Evolutionary conservation across 1,140 invertebrate genomes (phyloP).

Genomic region (Drosophila jambulina): DNA sequence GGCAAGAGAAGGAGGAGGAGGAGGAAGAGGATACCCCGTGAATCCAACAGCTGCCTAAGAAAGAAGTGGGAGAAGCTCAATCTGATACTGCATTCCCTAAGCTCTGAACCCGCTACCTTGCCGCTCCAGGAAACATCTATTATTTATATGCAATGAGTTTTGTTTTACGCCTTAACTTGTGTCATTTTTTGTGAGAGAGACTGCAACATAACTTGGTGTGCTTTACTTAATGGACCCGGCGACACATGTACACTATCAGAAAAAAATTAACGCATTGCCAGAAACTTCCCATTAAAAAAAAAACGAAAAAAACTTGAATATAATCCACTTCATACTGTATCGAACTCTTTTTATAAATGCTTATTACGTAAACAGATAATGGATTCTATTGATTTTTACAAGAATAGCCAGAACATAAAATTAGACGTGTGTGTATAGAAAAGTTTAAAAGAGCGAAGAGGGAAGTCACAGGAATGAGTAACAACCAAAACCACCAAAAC

Average conservation of each 20-base stretch:
- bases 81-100: neutral
- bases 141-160: slow-evolving; percentile 67
- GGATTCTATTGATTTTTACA: slow-evolving; percentile 43
- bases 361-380: slow-evolving; percentile 57
- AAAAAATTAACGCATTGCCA: slow-evolving; percentile 20
- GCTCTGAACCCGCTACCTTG: slow-evolving; percentile 6
- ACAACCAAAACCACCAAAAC: slow-evolving; percentile 72
- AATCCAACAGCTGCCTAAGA: slow-evolving; percentile 4
- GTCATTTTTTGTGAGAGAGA: slow-evolving; percentile 75
- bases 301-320: slow-evolving; percentile 17
- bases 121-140: slow-evolving; percentile 59
- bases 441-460: slow-evolving; percentile 5
- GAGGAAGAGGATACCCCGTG: slow-evolving; percentile 29
- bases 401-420: slow-evolving; percentile 27
- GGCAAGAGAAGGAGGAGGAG: slow-evolving; percentile 72
- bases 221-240: slow-evolving; percentile 68
- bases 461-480: slow-evolving; percentile 26
- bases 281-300: slow-evolving; percentile 31
- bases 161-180: slow-evolving; percentile 69
- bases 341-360: slow-evolving; percentile 68
- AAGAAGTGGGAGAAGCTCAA: neutral
- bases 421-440: slow-evolving; percentile 54
- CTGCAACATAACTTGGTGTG: slow-evolving; percentile 77
- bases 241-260: slow-evolving; percentile 28
- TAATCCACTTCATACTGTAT: slow-evolving; percentile 44